Conservation (phyloP, 2,113 vertebrate genomes). For the Triplophysa rosa region DNA sequence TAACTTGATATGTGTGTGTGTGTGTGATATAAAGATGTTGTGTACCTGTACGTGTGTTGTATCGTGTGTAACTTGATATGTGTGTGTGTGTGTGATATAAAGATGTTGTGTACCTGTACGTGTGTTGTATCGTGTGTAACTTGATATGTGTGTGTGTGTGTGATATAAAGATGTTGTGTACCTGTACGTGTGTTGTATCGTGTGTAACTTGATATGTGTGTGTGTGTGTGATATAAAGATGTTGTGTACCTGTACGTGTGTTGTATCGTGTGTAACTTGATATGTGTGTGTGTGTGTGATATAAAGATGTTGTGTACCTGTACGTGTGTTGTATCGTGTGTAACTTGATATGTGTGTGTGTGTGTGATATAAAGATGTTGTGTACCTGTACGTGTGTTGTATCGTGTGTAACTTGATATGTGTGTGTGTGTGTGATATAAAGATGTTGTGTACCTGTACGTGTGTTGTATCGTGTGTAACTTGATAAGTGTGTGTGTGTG, state of each 20-base stretch:
- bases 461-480: conserved; percentile 20
- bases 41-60: not conserved
- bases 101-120: not conserved
- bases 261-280: conserved; percentile 24
- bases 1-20: conserved; percentile 39
- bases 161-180: not conserved
- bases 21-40: not conserved
- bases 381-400: not conserved
- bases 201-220: conserved; percentile 44
- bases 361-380: not conserved
- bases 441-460: not conserved
- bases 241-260: not conserved
- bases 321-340: not conserved
- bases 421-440: not conserved
- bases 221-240: not conserved
- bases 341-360: conserved; percentile 39
- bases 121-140: conserved; percentile 20
- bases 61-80: conserved; percentile 37
- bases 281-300: conserved; percentile 21
- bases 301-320: not conserved
- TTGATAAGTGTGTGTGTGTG: conserved; percentile 24
- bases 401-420: conserved; percentile 37
- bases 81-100: not conserved
- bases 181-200: not conserved
- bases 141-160: conserved; percentile 23